phyloP scores from a whole-genome alignment of 2,797 vertebrate species.

The Macropus fuliginosus region DNA sequence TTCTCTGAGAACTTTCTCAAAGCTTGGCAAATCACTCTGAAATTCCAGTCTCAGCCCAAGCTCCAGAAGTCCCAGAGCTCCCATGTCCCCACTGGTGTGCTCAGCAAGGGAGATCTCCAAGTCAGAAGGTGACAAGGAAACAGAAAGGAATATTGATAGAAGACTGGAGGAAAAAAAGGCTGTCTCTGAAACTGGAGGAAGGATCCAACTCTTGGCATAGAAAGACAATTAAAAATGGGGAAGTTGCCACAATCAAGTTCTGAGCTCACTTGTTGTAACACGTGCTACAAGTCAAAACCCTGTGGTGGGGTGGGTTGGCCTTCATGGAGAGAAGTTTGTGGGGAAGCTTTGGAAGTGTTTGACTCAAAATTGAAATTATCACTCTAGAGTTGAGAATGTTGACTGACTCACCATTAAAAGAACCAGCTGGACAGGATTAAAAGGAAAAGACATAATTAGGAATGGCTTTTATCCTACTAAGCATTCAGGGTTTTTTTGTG shows the following conservation, averaged over 20 bases:
- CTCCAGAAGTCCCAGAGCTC: conserved; percentile 50
- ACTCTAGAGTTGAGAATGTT: conserved; percentile 20
- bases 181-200: conserved; percentile 49
- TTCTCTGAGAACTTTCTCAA: conserved; percentile 85
- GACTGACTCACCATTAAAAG: conserved; percentile 36
- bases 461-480: neutral
- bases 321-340: conserved; percentile 53
- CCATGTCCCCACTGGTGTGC: neutral
- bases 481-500: neutral
- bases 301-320: conserved; percentile 53
- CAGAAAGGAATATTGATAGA: conserved; percentile 45
- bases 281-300: conserved; percentile 68
- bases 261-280: conserved; percentile 69
- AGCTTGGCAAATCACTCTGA: conserved; percentile 80
- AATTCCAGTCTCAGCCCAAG: conserved; percentile 79
- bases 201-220: conserved; percentile 57
- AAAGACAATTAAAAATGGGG: conserved; percentile 71
- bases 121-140: conserved; percentile 40
- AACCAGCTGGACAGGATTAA: neutral
- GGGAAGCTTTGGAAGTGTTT: conserved; percentile 48
- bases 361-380: conserved; percentile 67
- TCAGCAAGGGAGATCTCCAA: neutral
- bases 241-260: conserved; percentile 64
- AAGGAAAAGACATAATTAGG: neutral
- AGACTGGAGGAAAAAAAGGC: conserved; percentile 5